Evolutionary conservation across 2,888 invertebrate species (phyloP).

Genomic region (Callyntrura sp.): DNA sequence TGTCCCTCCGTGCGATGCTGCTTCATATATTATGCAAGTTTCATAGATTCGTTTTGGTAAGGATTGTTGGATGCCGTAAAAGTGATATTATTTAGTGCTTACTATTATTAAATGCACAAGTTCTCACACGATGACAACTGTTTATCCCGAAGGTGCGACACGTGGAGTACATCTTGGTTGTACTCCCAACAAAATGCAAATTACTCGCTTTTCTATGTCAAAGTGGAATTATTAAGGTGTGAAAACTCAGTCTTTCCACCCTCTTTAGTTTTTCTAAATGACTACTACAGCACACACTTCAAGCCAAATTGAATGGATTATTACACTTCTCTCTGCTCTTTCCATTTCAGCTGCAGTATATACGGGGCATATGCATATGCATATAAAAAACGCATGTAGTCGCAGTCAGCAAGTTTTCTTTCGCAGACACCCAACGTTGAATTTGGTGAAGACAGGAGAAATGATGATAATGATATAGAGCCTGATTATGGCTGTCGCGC

Average conservation of each 20-base stretch:
- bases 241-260: conserved; percentile 71
- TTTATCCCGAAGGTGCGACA: conserved; percentile 67
- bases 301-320: background rate
- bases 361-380: too few species aligned
- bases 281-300: conserved; percentile 43
- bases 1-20: background rate
- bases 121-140: background rate
- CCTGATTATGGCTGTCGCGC: too few species aligned
- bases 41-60: background rate
- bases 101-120: background rate
- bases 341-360: background rate
- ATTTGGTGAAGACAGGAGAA: background rate
- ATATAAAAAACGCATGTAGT: too few species aligned
- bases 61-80: conserved; percentile 4
- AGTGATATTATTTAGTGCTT: too few species aligned
- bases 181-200: conserved; percentile 69
- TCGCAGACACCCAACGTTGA: too few species aligned
- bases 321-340: background rate
- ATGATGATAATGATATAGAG: too few species aligned
- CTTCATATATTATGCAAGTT: background rate
- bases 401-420: too few species aligned
- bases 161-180: conserved; percentile 59
- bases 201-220: conserved; percentile 73
- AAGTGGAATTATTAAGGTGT: conserved; percentile 76
- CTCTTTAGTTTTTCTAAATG: conserved; percentile 52